phyloP scores from a whole-genome alignment of 2,888 invertebrate species.

The Stenoptilia bipunctidactyla region DNA sequence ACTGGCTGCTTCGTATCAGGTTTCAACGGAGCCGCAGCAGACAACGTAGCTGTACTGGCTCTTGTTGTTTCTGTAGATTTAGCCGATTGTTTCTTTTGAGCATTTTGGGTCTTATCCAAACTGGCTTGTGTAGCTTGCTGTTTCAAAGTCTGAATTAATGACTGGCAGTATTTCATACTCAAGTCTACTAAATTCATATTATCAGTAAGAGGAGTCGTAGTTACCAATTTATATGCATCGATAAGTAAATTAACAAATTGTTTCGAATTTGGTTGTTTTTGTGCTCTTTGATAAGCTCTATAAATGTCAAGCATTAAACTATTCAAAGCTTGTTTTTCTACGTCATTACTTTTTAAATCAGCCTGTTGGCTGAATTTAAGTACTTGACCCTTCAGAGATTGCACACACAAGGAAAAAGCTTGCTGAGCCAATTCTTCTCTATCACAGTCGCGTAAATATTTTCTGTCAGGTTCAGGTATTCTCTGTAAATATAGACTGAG shows the following conservation, averaged over 20 bases:
- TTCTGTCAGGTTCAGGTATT: slow-evolving; percentile 90
- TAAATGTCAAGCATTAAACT: slow-evolving; percentile 72
- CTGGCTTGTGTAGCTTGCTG: slow-evolving; percentile 56
- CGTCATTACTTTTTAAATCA: slow-evolving; percentile 51
- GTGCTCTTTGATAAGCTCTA: slow-evolving; percentile 77
- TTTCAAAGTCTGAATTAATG: slow-evolving; percentile 71
- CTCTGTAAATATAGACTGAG: slow-evolving; percentile 83
- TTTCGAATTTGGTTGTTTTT: slow-evolving; percentile 72
- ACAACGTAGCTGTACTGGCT: slow-evolving; percentile 13
- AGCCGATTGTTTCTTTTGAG: slow-evolving; percentile 43
- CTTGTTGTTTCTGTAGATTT: slow-evolving; percentile 33
- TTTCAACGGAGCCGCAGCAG: slow-evolving; percentile 23
- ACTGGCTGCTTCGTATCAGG: slow-evolving; percentile 22
- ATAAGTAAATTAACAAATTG: slow-evolving; percentile 75
- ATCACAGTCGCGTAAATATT: slow-evolving; percentile 87
- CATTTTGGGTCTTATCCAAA: slow-evolving; percentile 42
- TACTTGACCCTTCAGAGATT: slow-evolving; percentile 76
- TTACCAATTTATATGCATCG: slow-evolving; percentile 78
- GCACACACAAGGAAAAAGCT: slow-evolving; percentile 80
- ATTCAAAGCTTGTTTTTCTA: slow-evolving; percentile 59
- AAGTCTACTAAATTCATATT: slow-evolving; percentile 75
- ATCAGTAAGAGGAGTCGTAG: slow-evolving; percentile 72
- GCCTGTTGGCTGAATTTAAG: slow-evolving; percentile 63
- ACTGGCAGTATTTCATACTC: slow-evolving; percentile 79
- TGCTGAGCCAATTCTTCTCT: slow-evolving; percentile 84